Percentiles rank a stretch among this genome's conserved stretches.
Conservation (phyloP, 2,888 invertebrate genomes). For the Idaea biselata region DNA sequence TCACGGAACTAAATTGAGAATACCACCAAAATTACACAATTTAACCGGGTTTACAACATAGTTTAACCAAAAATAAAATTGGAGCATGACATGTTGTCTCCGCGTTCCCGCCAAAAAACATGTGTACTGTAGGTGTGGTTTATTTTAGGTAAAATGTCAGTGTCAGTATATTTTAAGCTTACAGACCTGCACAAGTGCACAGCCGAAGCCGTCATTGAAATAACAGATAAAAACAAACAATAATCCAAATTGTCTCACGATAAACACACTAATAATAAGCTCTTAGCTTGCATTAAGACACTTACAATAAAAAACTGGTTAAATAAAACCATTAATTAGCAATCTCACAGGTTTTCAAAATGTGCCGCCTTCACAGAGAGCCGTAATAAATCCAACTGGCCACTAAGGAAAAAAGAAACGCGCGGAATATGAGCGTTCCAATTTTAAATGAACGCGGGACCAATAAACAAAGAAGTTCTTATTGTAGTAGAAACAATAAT, state of each 20-base stretch:
- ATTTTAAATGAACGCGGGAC: slow-evolving; percentile 33
- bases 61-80: too few species aligned
- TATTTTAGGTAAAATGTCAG: too few species aligned
- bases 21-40: too few species aligned
- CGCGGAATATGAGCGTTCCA: slow-evolving; percentile 37
- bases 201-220: not conserved
- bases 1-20: too few species aligned
- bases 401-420: slow-evolving; percentile 54
- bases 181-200: not conserved
- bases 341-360: slow-evolving; percentile 48
- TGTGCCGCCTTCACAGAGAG: slow-evolving; percentile 37
- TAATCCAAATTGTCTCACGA: slow-evolving; percentile 40
- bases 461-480: slow-evolving; percentile 32
- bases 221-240: slow-evolving; percentile 27
- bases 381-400: slow-evolving; percentile 68
- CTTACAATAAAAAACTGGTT: slow-evolving; percentile 62
- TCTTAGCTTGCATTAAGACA: slow-evolving; percentile 53
- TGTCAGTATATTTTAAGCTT: too few species aligned
- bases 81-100: too few species aligned
- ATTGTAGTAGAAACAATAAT: slow-evolving; percentile 13
- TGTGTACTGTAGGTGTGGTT: too few species aligned
- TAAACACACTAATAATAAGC: slow-evolving; percentile 40
- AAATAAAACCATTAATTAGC: slow-evolving; percentile 70
- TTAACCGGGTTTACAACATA: too few species aligned
- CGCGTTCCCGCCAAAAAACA: too few species aligned